Conservation (phyloP, 92 coral and sea anemone species). For the Actinostola sp. region DNA sequence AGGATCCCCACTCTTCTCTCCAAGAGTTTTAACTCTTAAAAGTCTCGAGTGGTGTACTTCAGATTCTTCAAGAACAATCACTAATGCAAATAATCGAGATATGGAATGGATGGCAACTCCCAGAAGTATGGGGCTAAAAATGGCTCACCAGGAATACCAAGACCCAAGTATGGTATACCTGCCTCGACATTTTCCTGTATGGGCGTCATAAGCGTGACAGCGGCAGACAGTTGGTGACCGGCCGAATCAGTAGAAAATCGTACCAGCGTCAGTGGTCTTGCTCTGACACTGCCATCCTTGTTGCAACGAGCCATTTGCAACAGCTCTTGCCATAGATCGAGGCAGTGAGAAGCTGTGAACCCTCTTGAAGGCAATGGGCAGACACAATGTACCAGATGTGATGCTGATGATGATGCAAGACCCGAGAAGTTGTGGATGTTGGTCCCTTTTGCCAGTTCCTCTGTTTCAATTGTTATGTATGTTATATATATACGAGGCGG, state of each 20-base stretch:
- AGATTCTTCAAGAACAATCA: slow-evolving; percentile 12
- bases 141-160: slow-evolving; percentile 24
- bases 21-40: no score
- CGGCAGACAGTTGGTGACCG: slow-evolving; percentile 25
- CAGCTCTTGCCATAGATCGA: background rate
- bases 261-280: slow-evolving; percentile 15
- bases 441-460: slow-evolving; percentile 10
- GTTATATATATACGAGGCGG: no score
- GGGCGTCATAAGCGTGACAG: slow-evolving; percentile 39
- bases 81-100: slow-evolving; percentile 22
- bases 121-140: slow-evolving; percentile 47
- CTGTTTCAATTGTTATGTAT: no score
- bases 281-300: background rate
- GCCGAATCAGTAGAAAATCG: slow-evolving; percentile 43
- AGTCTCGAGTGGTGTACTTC: slow-evolving; percentile 33
- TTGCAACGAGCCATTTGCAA: background rate
- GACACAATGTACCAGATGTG: slow-evolving; percentile 13
- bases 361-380: slow-evolving; percentile 8
- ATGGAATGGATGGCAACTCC: slow-evolving; percentile 26
- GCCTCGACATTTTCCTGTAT: slow-evolving; percentile 11
- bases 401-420: background rate
- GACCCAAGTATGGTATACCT: slow-evolving; percentile 23
- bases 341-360: background rate
- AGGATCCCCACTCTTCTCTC: background rate
- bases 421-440: slow-evolving; percentile 3